Evolutionary conservation across 2,797 vertebrate species (phyloP).

Genomic region (Platyrinchus mystaceus): DNA sequence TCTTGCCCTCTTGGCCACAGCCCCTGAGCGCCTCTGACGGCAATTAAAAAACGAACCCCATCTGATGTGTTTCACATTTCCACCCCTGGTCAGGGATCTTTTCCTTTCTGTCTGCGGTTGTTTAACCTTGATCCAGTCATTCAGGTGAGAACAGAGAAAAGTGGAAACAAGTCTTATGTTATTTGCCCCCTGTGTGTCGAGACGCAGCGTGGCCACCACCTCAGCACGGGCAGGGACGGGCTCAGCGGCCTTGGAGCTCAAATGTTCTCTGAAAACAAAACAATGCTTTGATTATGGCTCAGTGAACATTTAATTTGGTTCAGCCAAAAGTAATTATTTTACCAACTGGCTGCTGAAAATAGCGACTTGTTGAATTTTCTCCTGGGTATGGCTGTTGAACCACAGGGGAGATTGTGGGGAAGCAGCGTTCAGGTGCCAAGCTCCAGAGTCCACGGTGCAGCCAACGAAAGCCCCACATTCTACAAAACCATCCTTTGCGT

Average conservation of each 20-base stretch:
- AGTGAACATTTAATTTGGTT: neutral
- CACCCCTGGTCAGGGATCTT: conserved; percentile 15
- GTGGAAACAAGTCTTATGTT: neutral
- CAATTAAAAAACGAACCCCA: neutral
- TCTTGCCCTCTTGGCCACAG: neutral
- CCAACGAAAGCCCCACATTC: neutral
- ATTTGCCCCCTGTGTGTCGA: neutral
- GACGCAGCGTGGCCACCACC: neutral
- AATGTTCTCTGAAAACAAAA: neutral
- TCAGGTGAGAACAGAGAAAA: conserved; percentile 35
- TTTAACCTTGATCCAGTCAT: conserved; percentile 27
- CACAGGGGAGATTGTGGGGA: neutral
- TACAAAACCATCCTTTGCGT: neutral
- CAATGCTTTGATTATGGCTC: neutral
- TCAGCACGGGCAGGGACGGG: neutral
- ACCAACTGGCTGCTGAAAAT: neutral
- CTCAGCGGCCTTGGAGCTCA: neutral
- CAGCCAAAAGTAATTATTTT: neutral
- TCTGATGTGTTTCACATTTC: conserved; percentile 51
- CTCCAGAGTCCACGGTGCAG: neutral
- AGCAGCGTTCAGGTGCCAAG: neutral
- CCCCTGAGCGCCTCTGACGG: neutral
- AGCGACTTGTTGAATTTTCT: neutral
- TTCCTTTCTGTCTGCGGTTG: conserved; percentile 38
- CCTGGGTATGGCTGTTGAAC: neutral